These are phyloP conservation scores for Coendou prehensilis DNA, from an alignment of 2,797 vertebrate genomes.

Conservation along the genomic window DNA sequence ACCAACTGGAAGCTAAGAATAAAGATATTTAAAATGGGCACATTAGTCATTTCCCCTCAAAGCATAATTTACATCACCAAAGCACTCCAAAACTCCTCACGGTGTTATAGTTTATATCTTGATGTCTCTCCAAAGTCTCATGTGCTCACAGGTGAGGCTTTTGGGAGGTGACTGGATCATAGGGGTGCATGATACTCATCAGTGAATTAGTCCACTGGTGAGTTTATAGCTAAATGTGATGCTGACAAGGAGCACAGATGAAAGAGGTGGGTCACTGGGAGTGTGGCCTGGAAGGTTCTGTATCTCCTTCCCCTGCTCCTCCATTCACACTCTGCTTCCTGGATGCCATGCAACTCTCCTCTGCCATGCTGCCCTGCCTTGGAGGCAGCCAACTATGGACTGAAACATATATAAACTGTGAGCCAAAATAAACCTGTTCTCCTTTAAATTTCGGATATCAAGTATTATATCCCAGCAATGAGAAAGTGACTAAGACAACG, in stretches of 20 bases:
- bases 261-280: neutral
- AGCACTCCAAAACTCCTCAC: neutral
- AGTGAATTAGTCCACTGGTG: neutral
- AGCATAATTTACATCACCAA: neutral
- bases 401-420: neutral
- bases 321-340: neutral
- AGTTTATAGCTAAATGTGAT: neutral
- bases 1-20: slow-evolving; percentile 8
- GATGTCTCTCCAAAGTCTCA: neutral
- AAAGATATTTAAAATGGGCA: neutral
- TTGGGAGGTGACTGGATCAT: neutral
- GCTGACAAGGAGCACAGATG: neutral
- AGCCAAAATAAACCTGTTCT: neutral
- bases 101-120: neutral
- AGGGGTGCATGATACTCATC: neutral
- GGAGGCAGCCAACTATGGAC: neutral
- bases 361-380: neutral
- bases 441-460: neutral
- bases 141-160: neutral
- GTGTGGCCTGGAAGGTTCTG: neutral
- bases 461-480: neutral
- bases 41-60: neutral
- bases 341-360: neutral
- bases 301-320: neutral
- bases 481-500: neutral